Evolutionary conservation across 2,797 vertebrate genomes (phyloP).

Genomic region (Sciurus vulgaris): DNA sequence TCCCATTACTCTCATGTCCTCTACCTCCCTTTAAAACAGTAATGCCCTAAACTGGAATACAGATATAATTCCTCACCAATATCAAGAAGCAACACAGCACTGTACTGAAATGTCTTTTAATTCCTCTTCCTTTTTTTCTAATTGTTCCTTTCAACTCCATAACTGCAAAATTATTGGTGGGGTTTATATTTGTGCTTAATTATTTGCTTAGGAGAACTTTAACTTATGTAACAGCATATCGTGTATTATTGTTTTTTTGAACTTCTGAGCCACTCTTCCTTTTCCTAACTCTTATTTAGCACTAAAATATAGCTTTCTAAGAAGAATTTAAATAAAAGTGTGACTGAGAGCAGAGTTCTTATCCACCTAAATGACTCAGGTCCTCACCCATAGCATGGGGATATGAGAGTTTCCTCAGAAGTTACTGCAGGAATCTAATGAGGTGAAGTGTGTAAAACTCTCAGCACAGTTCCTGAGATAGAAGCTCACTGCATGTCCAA

Average conservation of each 20-base stretch:
- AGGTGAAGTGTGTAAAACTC: not conserved
- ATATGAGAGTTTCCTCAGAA: not conserved
- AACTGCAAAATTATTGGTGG: not conserved
- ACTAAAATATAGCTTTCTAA: conserved; percentile 21
- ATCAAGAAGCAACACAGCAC: not conserved
- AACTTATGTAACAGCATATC: not conserved
- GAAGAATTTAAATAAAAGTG: not conserved
- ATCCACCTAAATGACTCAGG: not conserved
- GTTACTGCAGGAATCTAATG: not conserved
- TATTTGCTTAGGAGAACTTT: not conserved
- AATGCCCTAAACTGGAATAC: not conserved
- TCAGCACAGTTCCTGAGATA: not conserved
- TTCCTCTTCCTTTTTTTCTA: not conserved
- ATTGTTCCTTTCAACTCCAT: not conserved
- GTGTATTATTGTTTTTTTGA: not conserved
- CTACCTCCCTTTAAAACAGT: not conserved
- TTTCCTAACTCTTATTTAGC: not conserved
- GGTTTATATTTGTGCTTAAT: conserved; percentile 13
- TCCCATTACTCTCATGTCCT: not conserved
- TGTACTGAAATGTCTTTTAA: not conserved
- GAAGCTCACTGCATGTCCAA: too few relatives aligned
- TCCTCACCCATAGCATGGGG: not conserved
- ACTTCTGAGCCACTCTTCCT: not conserved
- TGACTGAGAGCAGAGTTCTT: not conserved
- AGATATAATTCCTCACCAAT: not conserved